Percentiles rank a stretch among this genome's conserved stretches.
phyloP scores from a whole-genome alignment of 2,797 vertebrate species.

The Peromyscus melanophrys region DNA sequence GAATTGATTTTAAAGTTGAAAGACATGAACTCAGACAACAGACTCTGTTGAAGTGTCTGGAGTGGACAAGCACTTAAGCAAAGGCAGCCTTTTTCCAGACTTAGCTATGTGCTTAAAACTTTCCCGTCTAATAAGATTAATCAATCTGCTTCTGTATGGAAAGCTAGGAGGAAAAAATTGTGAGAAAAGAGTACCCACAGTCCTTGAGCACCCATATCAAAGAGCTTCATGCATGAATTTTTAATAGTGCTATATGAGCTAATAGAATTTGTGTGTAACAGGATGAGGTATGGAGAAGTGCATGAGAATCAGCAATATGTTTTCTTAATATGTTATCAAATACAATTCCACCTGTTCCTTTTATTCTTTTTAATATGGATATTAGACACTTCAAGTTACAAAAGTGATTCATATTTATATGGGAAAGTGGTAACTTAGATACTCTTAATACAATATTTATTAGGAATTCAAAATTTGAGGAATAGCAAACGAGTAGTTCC shows the following conservation, averaged over 20 bases:
- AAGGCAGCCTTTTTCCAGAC: neutral
- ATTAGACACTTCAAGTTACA: neutral
- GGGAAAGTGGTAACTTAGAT: neutral
- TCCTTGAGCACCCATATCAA: neutral
- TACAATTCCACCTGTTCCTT: neutral
- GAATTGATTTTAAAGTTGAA: neutral
- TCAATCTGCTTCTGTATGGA: neutral
- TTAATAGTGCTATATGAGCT: neutral
- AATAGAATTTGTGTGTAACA: neutral
- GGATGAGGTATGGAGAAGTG: neutral
- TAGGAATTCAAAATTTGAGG: conserved; percentile 31
- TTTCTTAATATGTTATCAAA: neutral
- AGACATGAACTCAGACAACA: neutral
- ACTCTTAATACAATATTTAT: neutral
- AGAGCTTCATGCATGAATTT: neutral
- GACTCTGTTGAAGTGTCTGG: neutral
- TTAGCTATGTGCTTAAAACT: neutral
- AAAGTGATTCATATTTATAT: neutral
- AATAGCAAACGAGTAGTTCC: conserved; percentile 10
- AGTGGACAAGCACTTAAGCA: neutral
- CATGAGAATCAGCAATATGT: neutral
- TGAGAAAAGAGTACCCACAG: neutral
- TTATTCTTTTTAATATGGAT: neutral
- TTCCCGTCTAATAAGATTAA: neutral
- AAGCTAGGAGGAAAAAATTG: neutral